Conservation (phyloP, 2,797 vertebrate species). For the Pogonophryne albipinna region DNA sequence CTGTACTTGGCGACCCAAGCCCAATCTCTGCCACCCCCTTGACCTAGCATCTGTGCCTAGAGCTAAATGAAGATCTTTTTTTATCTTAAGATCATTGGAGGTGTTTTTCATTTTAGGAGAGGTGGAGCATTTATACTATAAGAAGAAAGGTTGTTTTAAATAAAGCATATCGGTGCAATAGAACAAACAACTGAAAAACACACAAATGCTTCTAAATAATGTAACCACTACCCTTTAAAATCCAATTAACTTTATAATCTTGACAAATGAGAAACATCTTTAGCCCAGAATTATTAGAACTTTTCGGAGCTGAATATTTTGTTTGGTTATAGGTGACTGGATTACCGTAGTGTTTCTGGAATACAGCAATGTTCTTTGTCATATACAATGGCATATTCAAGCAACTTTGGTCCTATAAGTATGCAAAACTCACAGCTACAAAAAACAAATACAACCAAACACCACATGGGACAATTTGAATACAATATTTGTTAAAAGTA, state of each 20-base stretch:
- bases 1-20: too few relatives aligned
- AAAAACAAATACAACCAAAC: constrained; percentile 2
- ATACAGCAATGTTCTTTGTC: neutral
- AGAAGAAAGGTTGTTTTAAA: neutral
- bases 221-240: neutral
- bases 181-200: neutral
- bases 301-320: neutral
- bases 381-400: too few relatives aligned
- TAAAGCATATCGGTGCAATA: neutral
- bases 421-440: neutral
- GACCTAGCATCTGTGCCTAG: neutral
- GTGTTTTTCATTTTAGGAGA: neutral
- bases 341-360: neutral
- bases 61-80: neutral
- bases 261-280: neutral
- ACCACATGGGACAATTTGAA: constrained; percentile 17
- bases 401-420: too few relatives aligned
- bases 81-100: neutral
- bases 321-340: neutral
- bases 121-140: neutral
- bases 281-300: neutral
- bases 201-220: too few relatives aligned
- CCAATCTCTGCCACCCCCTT: neutral
- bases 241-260: neutral
- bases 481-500: constrained; percentile 16